A percentile compares a stretch with the other conserved stretches of the same genome.
phyloP scores from a whole-genome alignment of 2,888 invertebrate species.

The Synergus gifuensis region DNA sequence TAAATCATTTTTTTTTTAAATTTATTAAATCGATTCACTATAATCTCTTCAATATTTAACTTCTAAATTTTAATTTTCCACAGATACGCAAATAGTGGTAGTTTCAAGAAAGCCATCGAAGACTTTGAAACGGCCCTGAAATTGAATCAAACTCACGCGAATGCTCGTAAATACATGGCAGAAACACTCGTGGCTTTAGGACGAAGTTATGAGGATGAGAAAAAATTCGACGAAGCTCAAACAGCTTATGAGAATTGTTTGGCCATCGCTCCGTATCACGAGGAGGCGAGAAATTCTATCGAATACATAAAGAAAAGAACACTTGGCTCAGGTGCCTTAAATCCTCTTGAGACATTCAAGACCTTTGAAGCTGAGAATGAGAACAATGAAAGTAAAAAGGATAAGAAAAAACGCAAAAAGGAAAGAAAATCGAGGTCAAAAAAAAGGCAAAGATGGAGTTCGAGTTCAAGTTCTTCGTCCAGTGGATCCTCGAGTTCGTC shows the following conservation, averaged over 20 bases:
- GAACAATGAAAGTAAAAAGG: slow-evolving; percentile 72
- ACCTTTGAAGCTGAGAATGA: slow-evolving; percentile 72
- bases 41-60: not conserved
- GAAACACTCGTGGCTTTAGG: slow-evolving; percentile 95
- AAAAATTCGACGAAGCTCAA: slow-evolving; percentile 90
- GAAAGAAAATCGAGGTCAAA: slow-evolving; percentile 76
- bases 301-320: slow-evolving; percentile 88
- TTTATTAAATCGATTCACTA: slow-evolving; percentile 12
- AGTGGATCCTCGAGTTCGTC: slow-evolving; percentile 84
- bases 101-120: slow-evolving; percentile 94
- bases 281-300: slow-evolving; percentile 91
- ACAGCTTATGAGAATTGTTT: slow-evolving; percentile 92
- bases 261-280: slow-evolving; percentile 90
- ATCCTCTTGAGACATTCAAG: slow-evolving; percentile 72
- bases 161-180: slow-evolving; percentile 95
- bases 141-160: slow-evolving; percentile 92
- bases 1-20: not conserved
- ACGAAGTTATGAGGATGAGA: slow-evolving; percentile 92
- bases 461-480: slow-evolving; percentile 84
- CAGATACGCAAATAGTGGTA: slow-evolving; percentile 93
- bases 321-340: slow-evolving; percentile 65
- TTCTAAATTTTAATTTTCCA: slow-evolving; percentile 2
- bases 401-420: slow-evolving; percentile 78
- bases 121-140: slow-evolving; percentile 96
- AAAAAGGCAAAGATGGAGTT: slow-evolving; percentile 77